phyloP scores from a whole-genome alignment of 2,113 vertebrate species.

The Puntigrus tetrazona region DNA sequence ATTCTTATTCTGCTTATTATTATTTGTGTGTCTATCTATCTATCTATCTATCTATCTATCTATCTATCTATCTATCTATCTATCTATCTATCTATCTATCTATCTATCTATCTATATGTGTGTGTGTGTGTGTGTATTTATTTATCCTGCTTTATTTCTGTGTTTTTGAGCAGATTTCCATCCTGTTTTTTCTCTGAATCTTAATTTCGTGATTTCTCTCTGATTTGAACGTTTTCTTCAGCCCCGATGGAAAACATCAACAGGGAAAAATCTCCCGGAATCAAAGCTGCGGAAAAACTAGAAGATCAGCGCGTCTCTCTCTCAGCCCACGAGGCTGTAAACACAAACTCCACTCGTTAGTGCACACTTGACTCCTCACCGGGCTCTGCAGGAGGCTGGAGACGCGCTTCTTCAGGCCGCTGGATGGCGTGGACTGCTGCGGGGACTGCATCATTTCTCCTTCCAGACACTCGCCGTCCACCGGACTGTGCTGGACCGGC shows the following conservation, averaged over 20 bases:
- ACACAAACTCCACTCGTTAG: neutral
- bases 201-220: neutral
- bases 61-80: too few species aligned
- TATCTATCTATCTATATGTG: too few species aligned
- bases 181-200: neutral
- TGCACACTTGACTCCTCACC: slow-evolving; percentile 59
- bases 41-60: too few species aligned
- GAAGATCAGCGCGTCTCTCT: neutral
- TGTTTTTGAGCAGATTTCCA: neutral
- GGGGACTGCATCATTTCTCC: slow-evolving; percentile 77
- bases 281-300: neutral
- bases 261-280: neutral
- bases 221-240: neutral
- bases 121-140: too few species aligned
- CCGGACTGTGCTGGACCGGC: slow-evolving; percentile 77
- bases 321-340: neutral
- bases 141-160: too few species aligned
- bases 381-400: slow-evolving; percentile 95
- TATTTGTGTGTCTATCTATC: too few species aligned
- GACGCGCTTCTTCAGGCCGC: slow-evolving; percentile 87
- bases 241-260: neutral
- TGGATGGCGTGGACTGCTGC: slow-evolving; percentile 80
- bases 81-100: too few species aligned
- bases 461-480: slow-evolving; percentile 75
- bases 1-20: too few species aligned